Percentiles rank a stretch among this genome's conserved stretches.
phyloP scores from a whole-genome alignment of 2,113 vertebrate species.

The mouse (Mus musculus) region GRCm39 chr12:113325501-113326000 shows the following conservation, averaged over 20 bases:
- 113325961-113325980: background rate
- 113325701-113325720: background rate
- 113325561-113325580: accelerated
- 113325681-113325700: background rate
- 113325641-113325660: background rate
- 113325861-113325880: background rate
- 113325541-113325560: background rate
- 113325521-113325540: background rate
- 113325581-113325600: background rate
- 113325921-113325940: background rate
- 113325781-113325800: background rate
- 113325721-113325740: background rate
- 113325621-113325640: background rate
- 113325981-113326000: background rate
- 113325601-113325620: background rate
- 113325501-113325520: background rate
- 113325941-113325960: background rate
- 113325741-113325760: too few relatives aligned
- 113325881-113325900: background rate
- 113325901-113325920: background rate
- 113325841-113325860: background rate
- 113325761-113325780: background rate
- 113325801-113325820: background rate
- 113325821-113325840: background rate
- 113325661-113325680: background rate